phyloP scores from a whole-genome alignment of 2,888 invertebrate genomes.

The Diachrysia chrysitis region DNA sequence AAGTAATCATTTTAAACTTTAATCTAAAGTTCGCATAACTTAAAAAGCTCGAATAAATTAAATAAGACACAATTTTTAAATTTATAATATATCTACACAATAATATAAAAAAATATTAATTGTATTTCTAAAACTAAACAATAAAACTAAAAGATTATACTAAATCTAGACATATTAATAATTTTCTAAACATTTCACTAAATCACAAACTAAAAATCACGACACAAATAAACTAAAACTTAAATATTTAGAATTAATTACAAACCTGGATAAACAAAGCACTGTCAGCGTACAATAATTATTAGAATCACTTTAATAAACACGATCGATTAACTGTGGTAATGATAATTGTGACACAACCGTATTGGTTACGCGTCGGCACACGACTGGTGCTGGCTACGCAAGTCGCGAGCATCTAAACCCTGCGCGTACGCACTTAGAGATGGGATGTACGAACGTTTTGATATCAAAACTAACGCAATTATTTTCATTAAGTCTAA shows the following conservation, averaged over 20 bases:
- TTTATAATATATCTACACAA: background rate
- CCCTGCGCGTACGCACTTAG: background rate
- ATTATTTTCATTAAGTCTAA: too few species aligned
- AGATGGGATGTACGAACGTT: background rate
- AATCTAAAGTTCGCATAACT: background rate
- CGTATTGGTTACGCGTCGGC: background rate
- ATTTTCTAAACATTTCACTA: constrained; percentile 4
- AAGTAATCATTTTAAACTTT: background rate
- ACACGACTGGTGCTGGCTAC: background rate
- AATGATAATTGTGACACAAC: background rate
- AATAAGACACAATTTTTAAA: background rate
- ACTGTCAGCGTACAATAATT: background rate
- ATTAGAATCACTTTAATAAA: background rate
- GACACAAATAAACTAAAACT: background rate
- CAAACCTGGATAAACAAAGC: background rate
- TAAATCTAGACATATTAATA: background rate
- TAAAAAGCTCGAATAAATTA: background rate
- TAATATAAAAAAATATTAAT: background rate
- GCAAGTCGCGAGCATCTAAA: background rate
- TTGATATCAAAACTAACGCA: background rate
- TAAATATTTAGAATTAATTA: background rate
- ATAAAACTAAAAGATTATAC: background rate
- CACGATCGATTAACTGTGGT: background rate
- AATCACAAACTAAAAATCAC: background rate
- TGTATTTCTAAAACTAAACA: background rate